These are phyloP conservation scores for Drosophila repleta DNA, from an alignment of 1,140 invertebrate species.

Conservation along the genomic window DNA sequence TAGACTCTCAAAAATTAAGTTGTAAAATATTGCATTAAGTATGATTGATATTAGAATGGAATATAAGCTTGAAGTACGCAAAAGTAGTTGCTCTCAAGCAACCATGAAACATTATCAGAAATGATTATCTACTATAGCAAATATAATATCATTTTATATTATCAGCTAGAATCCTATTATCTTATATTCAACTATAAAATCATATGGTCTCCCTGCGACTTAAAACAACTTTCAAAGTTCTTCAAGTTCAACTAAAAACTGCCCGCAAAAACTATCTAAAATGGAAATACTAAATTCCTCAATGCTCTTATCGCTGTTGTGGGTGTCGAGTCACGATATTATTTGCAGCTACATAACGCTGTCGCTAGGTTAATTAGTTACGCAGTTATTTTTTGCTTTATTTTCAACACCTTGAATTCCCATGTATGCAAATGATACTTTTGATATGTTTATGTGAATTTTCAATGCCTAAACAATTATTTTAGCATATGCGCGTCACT, in stretches of 20 bases:
- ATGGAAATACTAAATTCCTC: not conserved
- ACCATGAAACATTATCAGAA: no score
- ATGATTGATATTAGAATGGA: no score
- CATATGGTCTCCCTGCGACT: no score
- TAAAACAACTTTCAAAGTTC: no score
- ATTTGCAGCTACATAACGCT: not conserved
- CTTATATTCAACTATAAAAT: no score
- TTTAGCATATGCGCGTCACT: not conserved
- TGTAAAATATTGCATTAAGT: no score
- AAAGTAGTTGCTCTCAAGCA: no score
- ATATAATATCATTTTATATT: no score
- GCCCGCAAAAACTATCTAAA: not conserved
- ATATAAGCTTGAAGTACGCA: no score
- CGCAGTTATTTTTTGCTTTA: not conserved
- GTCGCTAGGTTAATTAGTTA: constrained; percentile 7
- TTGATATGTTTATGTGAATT: constrained; percentile 5
- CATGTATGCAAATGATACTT: not conserved
- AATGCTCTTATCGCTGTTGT: not conserved
- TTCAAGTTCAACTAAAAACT: no score
- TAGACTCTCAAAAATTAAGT: not conserved
- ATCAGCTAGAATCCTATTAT: no score
- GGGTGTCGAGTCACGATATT: not conserved
- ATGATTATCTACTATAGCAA: no score
- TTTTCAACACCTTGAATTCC: not conserved
- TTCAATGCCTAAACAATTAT: not conserved